These are phyloP conservation scores for Ceratotherium simum DNA, from an alignment of 2,113 vertebrate genomes.

Conservation along the genomic window DNA sequence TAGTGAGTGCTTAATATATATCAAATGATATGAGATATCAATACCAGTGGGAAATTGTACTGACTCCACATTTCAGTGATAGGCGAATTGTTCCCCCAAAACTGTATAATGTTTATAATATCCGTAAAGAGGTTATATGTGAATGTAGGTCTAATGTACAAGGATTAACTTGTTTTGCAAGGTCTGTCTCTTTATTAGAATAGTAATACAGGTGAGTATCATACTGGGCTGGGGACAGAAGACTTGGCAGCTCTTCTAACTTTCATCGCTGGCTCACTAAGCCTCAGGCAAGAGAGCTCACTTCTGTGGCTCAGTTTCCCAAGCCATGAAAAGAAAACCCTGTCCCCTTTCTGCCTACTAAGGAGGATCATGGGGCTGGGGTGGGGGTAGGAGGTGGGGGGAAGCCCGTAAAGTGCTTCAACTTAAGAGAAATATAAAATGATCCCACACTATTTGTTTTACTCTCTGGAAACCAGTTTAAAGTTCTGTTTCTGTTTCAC, in stretches of 20 bases:
- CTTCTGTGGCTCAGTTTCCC: conserved; percentile 55
- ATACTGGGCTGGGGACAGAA: not conserved
- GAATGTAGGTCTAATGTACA: not conserved
- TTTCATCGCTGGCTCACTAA: conserved; percentile 29
- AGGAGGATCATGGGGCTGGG: not conserved
- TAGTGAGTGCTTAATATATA: not conserved
- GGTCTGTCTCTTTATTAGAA: conserved; percentile 43
- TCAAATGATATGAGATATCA: not conserved
- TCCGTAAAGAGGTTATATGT: not conserved
- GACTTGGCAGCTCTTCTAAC: not conserved
- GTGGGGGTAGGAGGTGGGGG: rapidly evolving
- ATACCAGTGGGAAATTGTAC: not conserved
- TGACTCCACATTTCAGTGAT: not conserved
- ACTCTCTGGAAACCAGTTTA: conserved; percentile 3
- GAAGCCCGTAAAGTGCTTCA: not conserved
- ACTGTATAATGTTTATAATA: not conserved
- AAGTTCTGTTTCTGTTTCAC: conserved; percentile 25
- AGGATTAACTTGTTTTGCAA: conserved; percentile 51
- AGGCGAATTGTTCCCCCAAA: not conserved
- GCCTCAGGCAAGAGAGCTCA: conserved; percentile 35
- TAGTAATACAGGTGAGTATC: not conserved
- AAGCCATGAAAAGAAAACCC: conserved; percentile 56
- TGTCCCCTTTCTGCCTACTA: not conserved
- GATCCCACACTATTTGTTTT: not conserved
- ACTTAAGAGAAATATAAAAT: not conserved